Evolutionary conservation across 2,113 vertebrate species (phyloP).

Genomic region (Setophaga coronata): DNA sequence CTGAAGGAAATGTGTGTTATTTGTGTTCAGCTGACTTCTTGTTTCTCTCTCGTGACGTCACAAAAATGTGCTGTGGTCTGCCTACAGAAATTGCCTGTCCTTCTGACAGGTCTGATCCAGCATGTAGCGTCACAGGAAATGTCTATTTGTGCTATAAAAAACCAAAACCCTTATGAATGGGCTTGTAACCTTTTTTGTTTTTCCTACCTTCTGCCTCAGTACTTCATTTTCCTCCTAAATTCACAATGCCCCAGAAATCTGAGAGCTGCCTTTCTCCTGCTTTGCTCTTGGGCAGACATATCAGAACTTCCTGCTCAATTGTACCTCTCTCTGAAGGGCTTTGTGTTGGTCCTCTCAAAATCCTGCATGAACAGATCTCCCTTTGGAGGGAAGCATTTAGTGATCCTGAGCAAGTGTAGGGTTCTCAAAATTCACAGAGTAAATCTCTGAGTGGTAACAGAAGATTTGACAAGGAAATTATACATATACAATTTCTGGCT

Average conservation of each 20-base stretch:
- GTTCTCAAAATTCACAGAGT: not conserved
- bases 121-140: not conserved
- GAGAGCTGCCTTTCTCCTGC: not conserved
- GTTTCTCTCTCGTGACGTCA: not conserved
- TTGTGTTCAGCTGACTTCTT: not conserved
- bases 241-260: not conserved
- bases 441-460: not conserved
- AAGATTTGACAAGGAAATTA: not conserved
- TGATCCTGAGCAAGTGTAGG: not conserved
- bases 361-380: not conserved
- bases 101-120: not conserved
- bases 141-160: not conserved
- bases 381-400: not conserved
- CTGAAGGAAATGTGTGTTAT: not conserved
- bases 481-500: not conserved
- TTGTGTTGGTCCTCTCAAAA: not conserved
- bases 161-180: not conserved
- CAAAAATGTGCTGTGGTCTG: not conserved
- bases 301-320: not conserved
- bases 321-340: not conserved
- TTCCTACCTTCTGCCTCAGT: not conserved
- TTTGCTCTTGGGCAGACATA: not conserved
- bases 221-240: not conserved
- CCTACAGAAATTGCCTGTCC: not conserved
- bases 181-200: not conserved